phyloP scores from a whole-genome alignment of 2,888 invertebrate genomes.

The Oscheius sp. region DNA sequence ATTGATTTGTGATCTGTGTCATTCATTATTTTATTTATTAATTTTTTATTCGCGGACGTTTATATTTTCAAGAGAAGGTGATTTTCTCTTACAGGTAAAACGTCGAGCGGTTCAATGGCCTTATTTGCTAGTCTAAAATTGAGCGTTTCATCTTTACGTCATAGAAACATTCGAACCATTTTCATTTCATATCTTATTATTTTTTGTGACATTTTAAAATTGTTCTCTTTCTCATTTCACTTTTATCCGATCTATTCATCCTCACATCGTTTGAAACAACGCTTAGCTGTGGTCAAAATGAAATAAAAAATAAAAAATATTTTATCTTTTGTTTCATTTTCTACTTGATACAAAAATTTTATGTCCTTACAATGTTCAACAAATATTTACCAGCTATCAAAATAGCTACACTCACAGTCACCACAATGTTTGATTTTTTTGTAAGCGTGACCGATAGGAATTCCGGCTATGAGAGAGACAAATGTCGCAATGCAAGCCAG shows the following conservation, averaged over 20 bases:
- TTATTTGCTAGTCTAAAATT: constrained; percentile 22
- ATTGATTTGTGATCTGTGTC: constrained; percentile 18
- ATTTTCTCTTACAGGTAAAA: constrained; percentile 20
- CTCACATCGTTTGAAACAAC: constrained; percentile 23
- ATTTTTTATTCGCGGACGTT: constrained; percentile 8
- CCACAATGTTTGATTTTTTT: no score
- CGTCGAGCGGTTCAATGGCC: constrained; percentile 22
- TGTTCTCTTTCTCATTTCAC: constrained; percentile 17
- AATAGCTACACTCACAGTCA: no score
- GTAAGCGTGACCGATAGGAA: no score
- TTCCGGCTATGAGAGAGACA: no score
- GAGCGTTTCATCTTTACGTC: not conserved
- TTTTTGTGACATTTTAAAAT: not conserved
- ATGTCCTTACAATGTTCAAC: no score
- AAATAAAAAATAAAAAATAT: constrained; percentile 2
- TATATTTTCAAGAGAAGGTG: not conserved
- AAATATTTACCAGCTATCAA: no score
- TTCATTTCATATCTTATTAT: constrained; percentile 7
- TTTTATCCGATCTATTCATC: constrained; percentile 19
- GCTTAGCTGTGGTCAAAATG: constrained; percentile 10
- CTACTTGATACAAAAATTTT: no score
- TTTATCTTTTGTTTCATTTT: no score
- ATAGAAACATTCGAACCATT: constrained; percentile 5
- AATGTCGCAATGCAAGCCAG: no score
- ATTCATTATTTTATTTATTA: constrained; percentile 20